These are phyloP conservation scores for Eunapius fragilis DNA, from an alignment of 37 sponge, comb jelly and placozoan genomes.

Conservation along the genomic window DNA sequence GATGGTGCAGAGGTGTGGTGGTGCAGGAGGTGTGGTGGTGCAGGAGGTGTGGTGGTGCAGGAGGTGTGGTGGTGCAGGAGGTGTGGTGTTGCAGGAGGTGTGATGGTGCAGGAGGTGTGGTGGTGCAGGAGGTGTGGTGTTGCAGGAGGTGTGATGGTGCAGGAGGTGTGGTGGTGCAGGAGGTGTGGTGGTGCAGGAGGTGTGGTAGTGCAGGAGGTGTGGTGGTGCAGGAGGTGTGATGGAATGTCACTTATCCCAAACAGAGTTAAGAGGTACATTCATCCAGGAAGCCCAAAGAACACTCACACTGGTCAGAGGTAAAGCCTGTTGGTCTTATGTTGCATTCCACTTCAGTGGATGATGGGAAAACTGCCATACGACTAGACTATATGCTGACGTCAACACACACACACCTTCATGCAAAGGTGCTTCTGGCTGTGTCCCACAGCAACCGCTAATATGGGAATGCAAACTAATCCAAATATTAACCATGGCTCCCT, in stretches of 20 bases:
- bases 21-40: not conserved
- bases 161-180: no score
- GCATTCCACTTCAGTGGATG: not conserved
- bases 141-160: not conserved
- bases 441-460: not conserved
- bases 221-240: not conserved
- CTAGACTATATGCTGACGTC: not conserved
- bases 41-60: not conserved
- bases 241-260: not conserved
- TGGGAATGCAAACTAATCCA: not conserved
- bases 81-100: not conserved
- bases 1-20: not conserved
- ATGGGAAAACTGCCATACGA: not conserved
- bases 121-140: not conserved
- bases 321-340: no score
- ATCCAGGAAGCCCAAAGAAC: not conserved
- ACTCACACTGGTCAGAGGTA: not conserved
- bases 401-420: not conserved
- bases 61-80: not conserved
- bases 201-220: no score
- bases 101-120: no score
- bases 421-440: not conserved
- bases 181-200: no score
- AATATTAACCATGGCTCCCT: no score
- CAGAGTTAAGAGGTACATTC: not conserved